Base-by-base conservation (phyloP, 2,113 vertebrate species). In the Sphaerodactylus townsendi region DNA sequence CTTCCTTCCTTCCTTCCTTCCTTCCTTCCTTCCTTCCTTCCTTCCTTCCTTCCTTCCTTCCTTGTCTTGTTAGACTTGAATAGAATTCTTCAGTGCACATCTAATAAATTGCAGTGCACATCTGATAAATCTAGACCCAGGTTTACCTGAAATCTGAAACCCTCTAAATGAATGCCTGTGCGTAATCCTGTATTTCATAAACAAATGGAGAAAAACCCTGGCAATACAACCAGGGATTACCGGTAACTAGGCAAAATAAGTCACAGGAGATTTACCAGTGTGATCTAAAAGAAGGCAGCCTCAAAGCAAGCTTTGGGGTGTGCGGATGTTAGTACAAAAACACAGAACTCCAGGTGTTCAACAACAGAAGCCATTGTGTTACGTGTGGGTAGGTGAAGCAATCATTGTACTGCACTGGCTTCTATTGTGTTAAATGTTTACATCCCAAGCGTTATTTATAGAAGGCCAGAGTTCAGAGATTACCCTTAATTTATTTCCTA, bases 341-440 rank as follows among this genome's bases (percentile, higher is more conserved):
- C 48, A 59, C 53, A 68, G 3, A 2, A 14, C 14, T 41, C 13
- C 30, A 71, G 28, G 62, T 78, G 62, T 6, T 30, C 50, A 84
- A 44, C 19, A 77, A 71, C 37, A 78, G 30, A 84, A 76, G 46
- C 13, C 50, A 71, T 71, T 78, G n/a, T 78, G 39, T 84, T 62
- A 44, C n/a, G 41, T 71, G 9, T 48, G 39, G 30, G 30, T n/a
- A 11, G 65, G 44, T 65, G 69, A 82, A 66, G 72, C 3, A 64
- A 71, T 0, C 59, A 44, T 4, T 78, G 53, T 46, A 78, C 23
- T 46, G 13, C 30, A 78, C 33, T 30, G 46, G n/a, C 39, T 3
- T 25, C 69, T 59, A 59, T 39, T 71, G 66, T 70, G 50, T 71
- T 72, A 72, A n/a, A 69, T 28, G 41, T 84, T 39, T 71, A 46